Base-by-base conservation (phyloP, 2,888 invertebrate genomes). In the Sepioteuthis lessoniana region DNA sequence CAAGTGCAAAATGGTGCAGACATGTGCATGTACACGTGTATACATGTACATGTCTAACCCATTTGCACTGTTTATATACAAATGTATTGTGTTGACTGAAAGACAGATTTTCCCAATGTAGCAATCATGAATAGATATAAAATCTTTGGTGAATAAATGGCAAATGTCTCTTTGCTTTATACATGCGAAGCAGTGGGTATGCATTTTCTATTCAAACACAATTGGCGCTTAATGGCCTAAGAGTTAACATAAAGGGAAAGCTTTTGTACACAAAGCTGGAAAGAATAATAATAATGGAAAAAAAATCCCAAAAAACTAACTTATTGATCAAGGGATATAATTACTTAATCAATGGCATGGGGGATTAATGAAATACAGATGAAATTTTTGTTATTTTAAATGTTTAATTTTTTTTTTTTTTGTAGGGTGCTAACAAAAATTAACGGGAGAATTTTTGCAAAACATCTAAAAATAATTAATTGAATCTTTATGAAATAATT, bases 41-140 rank as follows among this genome's bases (percentile, higher is more conserved):
- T 92, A 46, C 28, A 4, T 37, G 37, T 91, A 38, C 21, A 35
- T 42, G 31, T 42, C 31, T 42, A 46, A 28, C 46, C n/a, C 42
- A 42, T 42, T 92, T 92, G 42, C 47, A 47, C 46, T 92, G 91
- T n/a, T 92, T 92, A 28, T n/a, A 76, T 76, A 76, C 76, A 76
- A 76, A 76, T 76, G n/a, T n/a, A 76, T 76, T 76, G n/a, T 76
- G 76, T n/a, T 16, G 25, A 76, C n/a, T 76, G 76, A 76, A 76
- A 76, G 76, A n/a, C 2, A 16, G n/a, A 35, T 76, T 25, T 76
- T 76, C n/a, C n/a, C 76, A 76, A 76, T n/a, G 2, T 76, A 35
- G n/a, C 76, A 76, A 76, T n/a, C 76, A 76, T 76, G 76, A 76
- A 76, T 76, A 76, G 3, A n/a, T n/a, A 76, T 76, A n/a, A 76